phyloP scores from a whole-genome alignment of 2,888 invertebrate species.

The Perizoma flavofasciatum region DNA sequence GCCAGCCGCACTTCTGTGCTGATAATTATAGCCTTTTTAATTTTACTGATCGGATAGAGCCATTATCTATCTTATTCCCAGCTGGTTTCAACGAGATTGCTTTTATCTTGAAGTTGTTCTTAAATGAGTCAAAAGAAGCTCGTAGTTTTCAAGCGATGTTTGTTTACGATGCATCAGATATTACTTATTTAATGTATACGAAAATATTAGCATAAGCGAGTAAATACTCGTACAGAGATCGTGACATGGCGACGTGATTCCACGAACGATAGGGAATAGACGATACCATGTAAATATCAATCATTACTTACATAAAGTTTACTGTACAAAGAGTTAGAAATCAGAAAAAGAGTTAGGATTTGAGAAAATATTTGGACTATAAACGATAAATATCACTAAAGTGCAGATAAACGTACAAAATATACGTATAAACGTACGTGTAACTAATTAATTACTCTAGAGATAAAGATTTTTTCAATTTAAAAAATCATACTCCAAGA shows the following conservation, averaged over 20 bases:
- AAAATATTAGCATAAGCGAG: conserved; percentile 42
- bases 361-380: too few relatives aligned
- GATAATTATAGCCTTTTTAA: too few relatives aligned
- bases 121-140: conserved; percentile 8
- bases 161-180: conserved; percentile 17
- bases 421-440: too few relatives aligned
- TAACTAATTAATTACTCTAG: too few relatives aligned
- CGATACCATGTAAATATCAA: conserved; percentile 34
- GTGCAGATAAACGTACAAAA: too few relatives aligned
- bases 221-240: conserved; percentile 46
- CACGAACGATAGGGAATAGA: conserved; percentile 17
- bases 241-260: conserved; percentile 48
- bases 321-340: conserved; percentile 3
- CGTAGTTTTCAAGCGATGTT: conserved; percentile 8
- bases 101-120: conserved; percentile 1
- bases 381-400: too few relatives aligned
- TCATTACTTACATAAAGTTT: conserved; percentile 32
- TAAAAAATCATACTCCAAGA: too few relatives aligned
- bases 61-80: not conserved
- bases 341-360: not conserved
- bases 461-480: too few relatives aligned
- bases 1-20: not conserved
- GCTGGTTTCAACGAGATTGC: conserved; percentile 1
- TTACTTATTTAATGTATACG: conserved; percentile 18
- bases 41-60: conserved; percentile 8